phyloP scores from a whole-genome alignment of 2,888 invertebrate genomes.

The Pimpla rufipes region DNA sequence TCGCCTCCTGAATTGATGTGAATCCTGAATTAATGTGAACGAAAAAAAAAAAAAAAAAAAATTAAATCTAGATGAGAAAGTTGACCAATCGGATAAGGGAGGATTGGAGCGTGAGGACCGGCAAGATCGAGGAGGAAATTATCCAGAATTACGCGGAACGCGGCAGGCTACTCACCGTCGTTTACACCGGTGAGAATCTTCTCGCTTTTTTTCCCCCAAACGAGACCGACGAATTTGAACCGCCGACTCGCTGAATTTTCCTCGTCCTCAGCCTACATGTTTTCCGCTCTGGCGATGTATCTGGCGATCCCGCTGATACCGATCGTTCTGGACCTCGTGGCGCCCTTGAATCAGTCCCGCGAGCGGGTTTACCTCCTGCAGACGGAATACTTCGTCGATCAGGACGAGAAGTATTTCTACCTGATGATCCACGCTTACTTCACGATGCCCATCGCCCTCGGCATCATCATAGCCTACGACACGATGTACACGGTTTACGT shows the following conservation, averaged over 20 bases:
- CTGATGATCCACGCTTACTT: slow-evolving; percentile 65
- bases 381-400: slow-evolving; percentile 65
- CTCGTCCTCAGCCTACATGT: slow-evolving; percentile 50
- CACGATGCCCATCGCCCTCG: slow-evolving; percentile 57
- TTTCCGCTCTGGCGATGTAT: slow-evolving; percentile 52
- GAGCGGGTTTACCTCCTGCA: slow-evolving; percentile 59
- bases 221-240: neutral
- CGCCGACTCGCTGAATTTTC: neutral
- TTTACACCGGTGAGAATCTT: slow-evolving; percentile 55
- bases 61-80: slow-evolving; percentile 48
- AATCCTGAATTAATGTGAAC: neutral
- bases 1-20: neutral
- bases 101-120: slow-evolving; percentile 35
- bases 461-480: slow-evolving; percentile 60
- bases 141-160: slow-evolving; percentile 41
- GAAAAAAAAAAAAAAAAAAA: no score
- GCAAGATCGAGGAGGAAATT: slow-evolving; percentile 45
- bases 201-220: neutral
- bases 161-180: slow-evolving; percentile 19
- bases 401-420: slow-evolving; percentile 58
- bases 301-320: slow-evolving; percentile 59
- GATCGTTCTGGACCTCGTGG: slow-evolving; percentile 52
- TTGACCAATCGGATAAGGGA: slow-evolving; percentile 56
- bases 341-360: slow-evolving; percentile 64
- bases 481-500: slow-evolving; percentile 59